Conservation (phyloP, 2,113 vertebrate genomes). For the Lagopus muta region DNA sequence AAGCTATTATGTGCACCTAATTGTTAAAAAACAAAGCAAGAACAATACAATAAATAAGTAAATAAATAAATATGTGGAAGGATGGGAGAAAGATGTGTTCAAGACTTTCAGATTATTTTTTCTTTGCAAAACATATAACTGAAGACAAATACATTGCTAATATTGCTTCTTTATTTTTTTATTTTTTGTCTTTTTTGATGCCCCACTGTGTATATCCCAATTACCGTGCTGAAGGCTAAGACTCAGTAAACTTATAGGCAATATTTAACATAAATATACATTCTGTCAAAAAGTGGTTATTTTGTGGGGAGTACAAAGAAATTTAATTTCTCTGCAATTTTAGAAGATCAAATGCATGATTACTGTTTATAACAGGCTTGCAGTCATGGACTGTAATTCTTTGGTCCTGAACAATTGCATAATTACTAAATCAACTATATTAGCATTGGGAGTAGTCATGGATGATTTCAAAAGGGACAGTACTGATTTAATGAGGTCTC, state of each 20-base stretch:
- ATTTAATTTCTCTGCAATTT: constrained; percentile 23
- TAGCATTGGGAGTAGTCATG: constrained; percentile 14
- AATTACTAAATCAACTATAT: constrained; percentile 43
- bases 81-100: background rate
- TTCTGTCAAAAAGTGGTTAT: constrained; percentile 34
- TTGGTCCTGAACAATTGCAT: constrained; percentile 16
- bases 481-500: constrained; percentile 41
- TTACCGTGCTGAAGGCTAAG: constrained; percentile 26
- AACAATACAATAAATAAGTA: too few species aligned
- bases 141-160: background rate
- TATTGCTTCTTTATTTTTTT: constrained; percentile 48
- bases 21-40: background rate
- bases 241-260: constrained; percentile 48
- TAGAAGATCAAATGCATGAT: constrained; percentile 20
- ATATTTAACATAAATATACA: constrained; percentile 34
- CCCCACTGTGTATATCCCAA: background rate
- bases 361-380: constrained; percentile 37
- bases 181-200: constrained; percentile 43
- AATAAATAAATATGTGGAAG: background rate
- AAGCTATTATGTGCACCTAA: background rate
- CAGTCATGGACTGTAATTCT: constrained; percentile 22
- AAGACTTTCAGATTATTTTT: background rate
- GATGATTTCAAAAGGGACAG: constrained; percentile 45
- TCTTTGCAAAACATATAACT: background rate
- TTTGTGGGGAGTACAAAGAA: constrained; percentile 11